Percentiles rank a stretch among this genome's conserved stretches.
These are phyloP conservation scores for Illadopsis cleaveri DNA, from an alignment of 2,113 vertebrate genomes.

Conservation along the genomic window DNA sequence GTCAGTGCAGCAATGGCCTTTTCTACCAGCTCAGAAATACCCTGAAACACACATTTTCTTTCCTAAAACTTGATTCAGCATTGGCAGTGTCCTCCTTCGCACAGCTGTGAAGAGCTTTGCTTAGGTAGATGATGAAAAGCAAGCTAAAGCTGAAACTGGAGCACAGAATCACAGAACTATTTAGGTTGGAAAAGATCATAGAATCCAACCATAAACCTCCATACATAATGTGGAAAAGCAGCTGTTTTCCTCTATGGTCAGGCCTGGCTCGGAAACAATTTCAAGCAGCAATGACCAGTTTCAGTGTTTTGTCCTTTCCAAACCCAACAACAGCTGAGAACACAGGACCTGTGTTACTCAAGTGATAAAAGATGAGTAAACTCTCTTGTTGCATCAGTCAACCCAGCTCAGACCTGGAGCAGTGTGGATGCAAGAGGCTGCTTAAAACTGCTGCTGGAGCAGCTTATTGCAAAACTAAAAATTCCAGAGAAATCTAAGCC, in stretches of 20 bases:
- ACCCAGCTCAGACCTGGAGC: not conserved
- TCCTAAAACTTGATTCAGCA: not conserved
- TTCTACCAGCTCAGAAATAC: not conserved
- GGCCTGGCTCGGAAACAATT: not conserved
- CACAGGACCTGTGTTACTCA: not conserved
- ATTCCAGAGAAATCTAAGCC: not conserved
- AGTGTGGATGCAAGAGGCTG: not conserved
- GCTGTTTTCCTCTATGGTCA: not conserved
- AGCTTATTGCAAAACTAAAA: not conserved
- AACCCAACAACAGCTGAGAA: not conserved
- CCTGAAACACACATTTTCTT: not conserved
- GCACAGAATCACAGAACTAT: not conserved
- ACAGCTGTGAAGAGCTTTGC: not conserved
- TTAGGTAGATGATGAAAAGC: not conserved
- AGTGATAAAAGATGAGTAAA: not conserved
- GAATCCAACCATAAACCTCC: not conserved
- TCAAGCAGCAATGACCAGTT: not conserved
- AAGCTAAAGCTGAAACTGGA: not conserved
- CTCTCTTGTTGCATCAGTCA: not conserved
- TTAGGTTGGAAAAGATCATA: not conserved
- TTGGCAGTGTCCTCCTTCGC: not conserved
- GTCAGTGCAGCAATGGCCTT: not conserved
- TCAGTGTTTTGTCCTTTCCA: not conserved
- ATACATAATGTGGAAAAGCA: not conserved
- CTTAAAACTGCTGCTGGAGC: not conserved